These are phyloP conservation scores for Gorsachius goisagi DNA, from an alignment of 2,113 vertebrate genomes.

Conservation along the genomic window DNA sequence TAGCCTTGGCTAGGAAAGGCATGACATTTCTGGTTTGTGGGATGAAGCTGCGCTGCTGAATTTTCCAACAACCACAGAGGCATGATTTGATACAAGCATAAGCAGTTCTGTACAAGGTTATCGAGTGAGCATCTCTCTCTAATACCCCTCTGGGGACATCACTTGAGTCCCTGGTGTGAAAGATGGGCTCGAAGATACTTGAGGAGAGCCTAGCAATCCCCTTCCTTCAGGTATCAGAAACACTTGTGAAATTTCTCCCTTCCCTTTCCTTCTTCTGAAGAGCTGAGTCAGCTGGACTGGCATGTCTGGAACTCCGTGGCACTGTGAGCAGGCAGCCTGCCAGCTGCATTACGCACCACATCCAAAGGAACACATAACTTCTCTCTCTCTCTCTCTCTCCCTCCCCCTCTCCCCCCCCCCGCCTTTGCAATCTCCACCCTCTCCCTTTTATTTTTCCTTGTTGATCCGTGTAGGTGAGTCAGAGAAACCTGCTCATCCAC, in stretches of 20 bases:
- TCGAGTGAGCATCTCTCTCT: background rate
- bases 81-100: background rate
- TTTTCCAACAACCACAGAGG: background rate
- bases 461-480: slow-evolving; percentile 65
- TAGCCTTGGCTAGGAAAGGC: slow-evolving; percentile 55
- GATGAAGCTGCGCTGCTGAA: slow-evolving; percentile 12
- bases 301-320: slow-evolving; percentile 49
- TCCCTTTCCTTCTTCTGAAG: slow-evolving; percentile 3
- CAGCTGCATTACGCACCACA: slow-evolving; percentile 45
- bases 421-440: slow-evolving; percentile 50
- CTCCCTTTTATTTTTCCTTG: slow-evolving; percentile 65
- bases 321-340: slow-evolving; percentile 7
- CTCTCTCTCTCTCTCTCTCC: too few relatives aligned
- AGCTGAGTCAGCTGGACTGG: slow-evolving; percentile 54
- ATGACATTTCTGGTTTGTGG: slow-evolving; percentile 45
- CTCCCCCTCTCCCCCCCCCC: background rate
- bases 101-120: background rate
- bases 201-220: background rate
- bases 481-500: slow-evolving; percentile 70
- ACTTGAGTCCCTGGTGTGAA: background rate
- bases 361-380: slow-evolving; percentile 55
- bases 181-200: background rate
- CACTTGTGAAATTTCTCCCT: background rate
- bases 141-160: background rate
- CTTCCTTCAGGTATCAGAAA: background rate